Percentiles rank a stretch among this genome's conserved stretches.
Evolutionary conservation across 2,113 vertebrate genomes (phyloP).

Genomic region (Alexandromys fortis): DNA sequence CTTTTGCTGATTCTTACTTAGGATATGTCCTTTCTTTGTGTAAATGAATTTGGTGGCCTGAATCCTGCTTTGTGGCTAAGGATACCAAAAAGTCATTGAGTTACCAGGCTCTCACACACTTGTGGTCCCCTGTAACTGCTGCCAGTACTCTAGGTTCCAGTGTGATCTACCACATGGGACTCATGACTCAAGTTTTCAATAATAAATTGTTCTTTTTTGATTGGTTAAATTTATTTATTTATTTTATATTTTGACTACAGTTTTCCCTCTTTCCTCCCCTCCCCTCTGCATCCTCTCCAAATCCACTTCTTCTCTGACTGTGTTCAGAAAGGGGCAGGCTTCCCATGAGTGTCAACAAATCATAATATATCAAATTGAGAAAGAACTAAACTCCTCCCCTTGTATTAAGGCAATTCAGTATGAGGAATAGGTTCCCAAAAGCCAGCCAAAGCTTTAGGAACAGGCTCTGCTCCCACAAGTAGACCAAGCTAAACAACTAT

Average conservation of each 20-base stretch:
- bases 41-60: neutral
- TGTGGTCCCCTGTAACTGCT: neutral
- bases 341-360: neutral
- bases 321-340: neutral
- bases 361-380: neutral
- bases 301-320: neutral
- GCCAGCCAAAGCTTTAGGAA: neutral
- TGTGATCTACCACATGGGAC: neutral
- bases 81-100: neutral
- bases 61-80: neutral
- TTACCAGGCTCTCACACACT: too few species aligned
- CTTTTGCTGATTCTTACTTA: slow-evolving; percentile 28
- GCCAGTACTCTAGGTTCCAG: neutral
- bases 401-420: neutral
- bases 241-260: neutral
- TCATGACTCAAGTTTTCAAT: neutral
- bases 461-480: neutral
- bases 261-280: neutral
- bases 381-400: neutral
- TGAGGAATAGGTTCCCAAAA: neutral
- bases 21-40: neutral
- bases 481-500: neutral
- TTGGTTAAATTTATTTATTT: neutral
- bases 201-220: neutral
- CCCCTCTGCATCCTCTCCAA: neutral